Evolutionary conservation across 2,888 invertebrate genomes (phyloP), one percentile per base, ranked within the genome.

Genomic region (Drosophila neotestacea): DNA sequence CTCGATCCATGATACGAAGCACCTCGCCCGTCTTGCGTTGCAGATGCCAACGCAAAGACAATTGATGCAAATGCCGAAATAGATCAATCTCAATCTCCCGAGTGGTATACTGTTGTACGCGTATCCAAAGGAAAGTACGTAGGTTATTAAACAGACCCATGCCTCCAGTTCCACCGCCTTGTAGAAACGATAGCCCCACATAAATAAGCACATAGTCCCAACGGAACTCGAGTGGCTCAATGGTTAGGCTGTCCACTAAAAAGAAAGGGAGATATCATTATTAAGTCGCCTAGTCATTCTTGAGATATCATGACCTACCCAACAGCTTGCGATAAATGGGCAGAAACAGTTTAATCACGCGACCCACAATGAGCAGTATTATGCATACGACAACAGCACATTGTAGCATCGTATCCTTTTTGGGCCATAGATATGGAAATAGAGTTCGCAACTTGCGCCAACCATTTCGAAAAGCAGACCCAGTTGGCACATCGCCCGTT

Each of bases 21-120:
- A 99, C 98, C 93, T 99, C 99, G 2, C 99, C 99, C 0, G 99
- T 99, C 93, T 99, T 99, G 10, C 99, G 94, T 1, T 96, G 95
- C 38, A 99, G 93, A 93, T 99, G 99, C 99, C 99, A 99, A 28
- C 97, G 94, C 52, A 99, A 94, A 4, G 98, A 98, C 60, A 99
- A 93, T 64, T 95, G 94, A 92, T 99, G 99, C 13, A 99, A 94
- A 92, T 99, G 98, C 48, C 95, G 94, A 92, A 97, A 98, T 36
- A 98, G 93, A 90, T 96, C 96, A 69, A 98, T 94, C 94, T 98
- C 97, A 61, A 98, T 95, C 93, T 98, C 97, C 72, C 98, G 83
- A 6, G 98, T 98, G 1, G 98, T 98, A 91, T 97, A 99, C 92
- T 99, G 99, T 86, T 98, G 98, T 48, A 99, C 96, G 85, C 95